Percentiles rank a stretch among this genome's conserved stretches.
These are phyloP conservation scores for Aradophagus sp. DNA, from an alignment of 1,140 invertebrate genomes.

Conservation along the genomic window DNA sequence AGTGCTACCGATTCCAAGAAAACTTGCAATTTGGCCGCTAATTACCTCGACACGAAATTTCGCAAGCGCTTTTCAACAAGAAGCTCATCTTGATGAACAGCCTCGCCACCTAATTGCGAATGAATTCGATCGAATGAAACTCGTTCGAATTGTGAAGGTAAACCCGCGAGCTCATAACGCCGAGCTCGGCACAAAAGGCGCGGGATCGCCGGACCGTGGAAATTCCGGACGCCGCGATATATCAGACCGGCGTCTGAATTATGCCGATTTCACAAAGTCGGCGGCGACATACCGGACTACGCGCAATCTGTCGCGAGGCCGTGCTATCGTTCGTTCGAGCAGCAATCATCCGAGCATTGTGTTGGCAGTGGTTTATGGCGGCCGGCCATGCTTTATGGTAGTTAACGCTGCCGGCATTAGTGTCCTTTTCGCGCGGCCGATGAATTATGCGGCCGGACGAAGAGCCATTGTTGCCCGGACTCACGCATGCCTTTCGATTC, in stretches of 20 bases:
- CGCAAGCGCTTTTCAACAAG: no score
- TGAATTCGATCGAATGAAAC: no score
- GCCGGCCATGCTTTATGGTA: slow-evolving; percentile 56
- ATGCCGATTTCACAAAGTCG: slow-evolving; percentile 53
- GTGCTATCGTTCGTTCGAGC: slow-evolving; percentile 30
- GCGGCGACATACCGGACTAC: slow-evolving; percentile 50
- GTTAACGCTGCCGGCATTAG: slow-evolving; percentile 51
- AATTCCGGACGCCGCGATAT: slow-evolving; percentile 56
- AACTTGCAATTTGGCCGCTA: no score
- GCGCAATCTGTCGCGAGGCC: slow-evolving; percentile 52
- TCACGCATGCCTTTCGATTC: slow-evolving; percentile 35
- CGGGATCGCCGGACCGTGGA: slow-evolving; percentile 43
- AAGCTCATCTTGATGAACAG: no score
- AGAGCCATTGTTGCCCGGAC: slow-evolving; percentile 47
- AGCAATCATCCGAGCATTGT: slow-evolving; percentile 53
- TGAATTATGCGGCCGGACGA: slow-evolving; percentile 50
- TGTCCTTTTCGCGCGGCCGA: slow-evolving; percentile 38
- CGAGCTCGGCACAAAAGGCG: slow-evolving; percentile 36
- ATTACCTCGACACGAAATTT: no score
- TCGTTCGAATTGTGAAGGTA: no score
- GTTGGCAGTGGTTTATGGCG: slow-evolving; percentile 54
- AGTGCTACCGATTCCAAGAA: no score
- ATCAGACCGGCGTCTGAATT: slow-evolving; percentile 53
- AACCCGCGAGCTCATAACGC: slow-evolving; percentile 33
- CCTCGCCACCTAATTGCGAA: no score